phyloP scores from a whole-genome alignment of 2,797 vertebrate species.

The Poliocrania exsul region DNA sequence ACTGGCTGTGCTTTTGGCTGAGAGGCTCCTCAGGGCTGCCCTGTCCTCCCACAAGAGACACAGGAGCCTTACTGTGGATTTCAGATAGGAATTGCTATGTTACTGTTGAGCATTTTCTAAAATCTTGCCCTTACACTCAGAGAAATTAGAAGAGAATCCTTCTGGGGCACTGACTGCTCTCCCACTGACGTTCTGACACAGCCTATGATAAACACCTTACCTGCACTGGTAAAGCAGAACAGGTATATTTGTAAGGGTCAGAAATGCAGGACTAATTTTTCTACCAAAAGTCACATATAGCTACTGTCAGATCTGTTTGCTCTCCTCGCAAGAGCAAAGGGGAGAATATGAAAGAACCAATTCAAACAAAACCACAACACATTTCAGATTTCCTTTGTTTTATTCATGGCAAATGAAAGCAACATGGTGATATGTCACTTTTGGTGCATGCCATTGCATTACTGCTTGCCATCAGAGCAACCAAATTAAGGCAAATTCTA shows the following conservation, averaged over 20 bases:
- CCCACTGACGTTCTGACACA: not conserved
- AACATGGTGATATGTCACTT: fast-evolving
- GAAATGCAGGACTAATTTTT: not conserved
- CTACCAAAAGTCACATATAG: not conserved
- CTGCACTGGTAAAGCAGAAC: not conserved
- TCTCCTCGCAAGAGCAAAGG: not conserved
- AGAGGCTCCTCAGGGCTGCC: not conserved
- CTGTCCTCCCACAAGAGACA: not conserved
- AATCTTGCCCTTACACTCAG: not conserved
- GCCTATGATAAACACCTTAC: not conserved
- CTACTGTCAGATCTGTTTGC: not conserved
- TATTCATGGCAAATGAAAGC: not conserved
- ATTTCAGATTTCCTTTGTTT: not conserved
- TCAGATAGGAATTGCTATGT: not conserved
- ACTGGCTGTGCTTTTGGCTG: not conserved
- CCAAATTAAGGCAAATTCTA: not conserved
- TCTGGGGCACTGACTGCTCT: not conserved
- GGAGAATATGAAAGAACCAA: not conserved
- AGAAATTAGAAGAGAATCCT: not conserved
- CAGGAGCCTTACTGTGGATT: not conserved
- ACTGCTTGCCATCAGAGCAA: not conserved
- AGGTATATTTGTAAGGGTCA: not conserved
- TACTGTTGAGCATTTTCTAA: not conserved
- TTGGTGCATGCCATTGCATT: not conserved
- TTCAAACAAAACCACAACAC: not conserved